Percentiles rank a stretch among this genome's conserved stretches.
Conservation (phyloP, 2,797 vertebrate genomes). For the Typhlichthys subterraneus region DNA sequence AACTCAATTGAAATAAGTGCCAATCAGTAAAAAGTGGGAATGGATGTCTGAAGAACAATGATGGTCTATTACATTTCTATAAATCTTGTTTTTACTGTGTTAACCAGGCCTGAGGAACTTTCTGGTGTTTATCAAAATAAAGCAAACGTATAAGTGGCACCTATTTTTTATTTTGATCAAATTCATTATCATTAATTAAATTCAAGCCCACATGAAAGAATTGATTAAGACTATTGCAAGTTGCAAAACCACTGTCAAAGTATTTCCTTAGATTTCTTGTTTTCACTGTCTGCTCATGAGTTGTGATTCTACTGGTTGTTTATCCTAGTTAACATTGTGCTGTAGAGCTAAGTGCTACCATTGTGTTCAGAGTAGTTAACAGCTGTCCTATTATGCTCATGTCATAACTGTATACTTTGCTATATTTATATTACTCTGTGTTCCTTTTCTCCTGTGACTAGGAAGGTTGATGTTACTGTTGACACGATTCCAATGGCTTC, state of each 20-base stretch:
- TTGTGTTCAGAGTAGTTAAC: conserved; percentile 65
- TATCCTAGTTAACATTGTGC: conserved; percentile 63
- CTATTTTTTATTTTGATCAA: too few relatives aligned
- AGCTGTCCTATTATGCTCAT: conserved; percentile 62
- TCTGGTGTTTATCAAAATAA: too few relatives aligned
- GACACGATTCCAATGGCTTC: conserved; percentile 49
- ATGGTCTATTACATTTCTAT: not conserved
- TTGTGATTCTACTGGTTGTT: conserved; percentile 59
- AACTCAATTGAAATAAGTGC: conserved; percentile 41
- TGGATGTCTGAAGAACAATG: not conserved
- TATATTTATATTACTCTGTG: conserved; percentile 41
- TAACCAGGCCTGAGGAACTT: not conserved
- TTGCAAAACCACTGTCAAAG: not conserved
- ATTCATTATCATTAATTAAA: too few relatives aligned
- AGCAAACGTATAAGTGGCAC: too few relatives aligned
- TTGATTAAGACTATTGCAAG: too few relatives aligned
- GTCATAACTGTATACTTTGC: conserved; percentile 60
- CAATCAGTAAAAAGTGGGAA: not conserved
- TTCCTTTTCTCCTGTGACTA: conserved; percentile 62
- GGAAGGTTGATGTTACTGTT: conserved; percentile 51
- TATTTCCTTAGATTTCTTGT: conserved; percentile 17
- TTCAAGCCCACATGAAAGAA: too few relatives aligned
- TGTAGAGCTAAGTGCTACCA: conserved; percentile 63
- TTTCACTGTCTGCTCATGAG: conserved; percentile 50
- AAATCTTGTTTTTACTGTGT: not conserved